Base-by-base conservation (phyloP, 2,888 invertebrate species). In the Drosophila colorata region DNA sequence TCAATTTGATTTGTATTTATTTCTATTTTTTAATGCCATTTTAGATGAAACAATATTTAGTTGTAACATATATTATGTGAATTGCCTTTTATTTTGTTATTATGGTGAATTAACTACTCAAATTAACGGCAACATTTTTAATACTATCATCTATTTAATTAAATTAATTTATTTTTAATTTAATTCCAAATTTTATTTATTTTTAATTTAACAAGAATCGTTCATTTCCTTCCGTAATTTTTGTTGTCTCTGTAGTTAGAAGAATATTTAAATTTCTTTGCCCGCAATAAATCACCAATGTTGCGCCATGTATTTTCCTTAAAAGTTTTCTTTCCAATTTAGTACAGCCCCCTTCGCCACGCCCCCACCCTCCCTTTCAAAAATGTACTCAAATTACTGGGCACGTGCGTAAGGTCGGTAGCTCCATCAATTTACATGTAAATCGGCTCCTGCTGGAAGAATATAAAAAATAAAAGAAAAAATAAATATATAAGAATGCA, bases 401-500 rank as follows among this genome's bases (percentile, higher is more conserved):
- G 82, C 74, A 81, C 78, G 81, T 84, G 79, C 72, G 72, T 69
- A 67, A 75, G 82, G 65, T 75, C 63, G 76, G 67, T 69, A 57
- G 59, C 47, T 40, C 67, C 69, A 64, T 69, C 69, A 75, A 88
- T 75, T 86, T 80, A 51, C 78, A 88, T 72, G 68, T 75, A 74
- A 87, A 77, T 80, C 56, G 73, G 61, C 74, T 69, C 56, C 57
- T 67, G 65, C 48, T 52, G 31, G 49, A 49, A 43, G 57, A 60
- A 41, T 48, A 56, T 20, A 67, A 64, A 64, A 40, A 20, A 37
- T 38, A 23, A 38, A 46, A n/a, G 38, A 49, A 18, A 16, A 33
- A 53, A 49, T 20, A 43, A 16, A 44, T 44, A 41, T 61, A 52
- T 48, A 46, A 33, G 67, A 56, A 40, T 59, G 61, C 49, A 57